A percentile compares a stretch with the other conserved stretches of the same genome.
Conservation (phyloP, 37 sponge, comb jelly and placozoan species). For the Diacarnus erythraeanus region DNA sequence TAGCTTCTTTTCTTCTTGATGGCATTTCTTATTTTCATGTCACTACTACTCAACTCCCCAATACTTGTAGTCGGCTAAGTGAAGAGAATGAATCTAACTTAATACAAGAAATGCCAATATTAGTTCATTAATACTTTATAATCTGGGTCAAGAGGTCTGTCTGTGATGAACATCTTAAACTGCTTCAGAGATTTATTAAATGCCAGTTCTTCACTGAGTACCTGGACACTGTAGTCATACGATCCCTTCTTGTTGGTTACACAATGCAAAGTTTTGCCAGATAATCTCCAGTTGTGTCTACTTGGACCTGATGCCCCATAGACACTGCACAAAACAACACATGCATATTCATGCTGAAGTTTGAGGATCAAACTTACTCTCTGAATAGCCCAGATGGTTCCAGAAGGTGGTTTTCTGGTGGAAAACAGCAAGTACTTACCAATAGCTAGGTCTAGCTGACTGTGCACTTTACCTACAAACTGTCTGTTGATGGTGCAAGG, state of each 20-base stretch:
- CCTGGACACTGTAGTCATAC: neutral
- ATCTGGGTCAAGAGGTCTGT: conserved; percentile 44
- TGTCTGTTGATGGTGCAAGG: conserved; percentile 35
- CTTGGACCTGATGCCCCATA: conserved; percentile 8
- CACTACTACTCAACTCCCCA: neutral
- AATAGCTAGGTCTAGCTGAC: neutral
- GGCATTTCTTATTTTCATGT: neutral
- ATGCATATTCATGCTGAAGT: neutral
- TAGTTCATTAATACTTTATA: conserved; percentile 20
- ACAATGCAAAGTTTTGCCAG: neutral
- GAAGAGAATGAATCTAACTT: neutral
- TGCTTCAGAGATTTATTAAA: conserved; percentile 44
- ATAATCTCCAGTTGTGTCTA: conserved; percentile 28
- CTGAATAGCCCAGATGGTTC: conserved; percentile 49
- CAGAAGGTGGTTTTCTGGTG: conserved; percentile 46
- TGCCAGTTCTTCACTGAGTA: conserved; percentile 58
- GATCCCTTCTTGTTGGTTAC: neutral
- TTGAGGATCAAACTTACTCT: conserved; percentile 41
- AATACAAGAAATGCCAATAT: neutral
- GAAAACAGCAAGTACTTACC: neutral
- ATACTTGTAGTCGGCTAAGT: neutral
- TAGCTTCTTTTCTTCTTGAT: conserved; percentile 11
- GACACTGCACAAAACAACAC: conserved; percentile 19
- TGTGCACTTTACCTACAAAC: conserved; percentile 18
- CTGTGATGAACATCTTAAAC: conserved; percentile 57